Percentiles rank a stretch among this genome's conserved stretches.
These are phyloP conservation scores for Galeopsomyia nigrocyanea DNA, from an alignment of 2,888 invertebrate genomes.

Conservation along the genomic window DNA sequence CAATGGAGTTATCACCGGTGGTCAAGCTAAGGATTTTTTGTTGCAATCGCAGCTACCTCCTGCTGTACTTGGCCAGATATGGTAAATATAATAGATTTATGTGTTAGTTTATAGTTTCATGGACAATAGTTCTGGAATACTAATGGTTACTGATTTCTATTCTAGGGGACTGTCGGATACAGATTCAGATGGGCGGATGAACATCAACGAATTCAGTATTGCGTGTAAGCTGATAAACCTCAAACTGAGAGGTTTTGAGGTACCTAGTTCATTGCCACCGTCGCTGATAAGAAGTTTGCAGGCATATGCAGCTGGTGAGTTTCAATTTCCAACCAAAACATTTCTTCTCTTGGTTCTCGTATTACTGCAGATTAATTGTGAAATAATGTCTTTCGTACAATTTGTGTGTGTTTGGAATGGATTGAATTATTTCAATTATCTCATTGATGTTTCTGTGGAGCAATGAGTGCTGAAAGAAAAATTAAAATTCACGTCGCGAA, in stretches of 20 bases:
- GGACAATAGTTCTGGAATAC: not conserved
- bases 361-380: not conserved
- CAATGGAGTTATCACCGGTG: constrained; percentile 90
- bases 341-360: not conserved
- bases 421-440: constrained; percentile 9
- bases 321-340: not conserved
- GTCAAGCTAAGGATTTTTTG: constrained; percentile 94
- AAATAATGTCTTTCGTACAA: constrained; percentile 15
- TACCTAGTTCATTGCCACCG: constrained; percentile 89
- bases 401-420: constrained; percentile 8
- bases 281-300: constrained; percentile 79
- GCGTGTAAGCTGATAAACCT: constrained; percentile 97
- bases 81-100: constrained; percentile 73
- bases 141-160: constrained; percentile 30
- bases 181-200: constrained; percentile 96
- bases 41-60: constrained; percentile 93
- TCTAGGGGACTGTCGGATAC: constrained; percentile 91
- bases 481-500: not conserved
- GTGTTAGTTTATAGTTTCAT: constrained; percentile 6
- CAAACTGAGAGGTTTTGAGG: constrained; percentile 91
- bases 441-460: not conserved
- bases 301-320: constrained; percentile 68
- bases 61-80: constrained; percentile 91
- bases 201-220: constrained; percentile 96
- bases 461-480: not conserved